Conservation (phyloP, 2,888 invertebrate genomes). For the Dorcus hopei region DNA sequence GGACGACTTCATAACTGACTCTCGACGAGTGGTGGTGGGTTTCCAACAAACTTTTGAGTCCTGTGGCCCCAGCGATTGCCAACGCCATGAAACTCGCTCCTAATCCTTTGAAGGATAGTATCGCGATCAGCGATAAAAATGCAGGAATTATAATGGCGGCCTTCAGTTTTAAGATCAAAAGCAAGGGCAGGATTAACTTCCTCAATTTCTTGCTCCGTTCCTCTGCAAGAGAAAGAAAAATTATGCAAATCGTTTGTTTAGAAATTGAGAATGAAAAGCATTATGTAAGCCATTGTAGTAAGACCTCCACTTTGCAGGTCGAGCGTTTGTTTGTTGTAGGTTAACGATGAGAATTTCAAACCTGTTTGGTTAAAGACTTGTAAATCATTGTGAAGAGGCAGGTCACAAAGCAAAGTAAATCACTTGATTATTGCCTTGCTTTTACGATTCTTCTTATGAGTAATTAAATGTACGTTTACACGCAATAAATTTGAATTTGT, state of each 20-base stretch:
- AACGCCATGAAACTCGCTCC: constrained; percentile 61
- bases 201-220: constrained; percentile 59
- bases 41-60: constrained; percentile 42
- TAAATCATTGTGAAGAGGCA: too few relatives aligned
- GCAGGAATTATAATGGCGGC: constrained; percentile 60
- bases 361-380: not conserved
- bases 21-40: constrained; percentile 31
- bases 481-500: too few relatives aligned
- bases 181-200: constrained; percentile 60
- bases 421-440: too few relatives aligned
- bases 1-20: constrained; percentile 44
- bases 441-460: too few relatives aligned
- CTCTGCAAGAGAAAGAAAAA: constrained; percentile 41
- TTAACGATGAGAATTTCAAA: not conserved
- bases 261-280: not conserved
- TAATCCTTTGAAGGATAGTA: constrained; percentile 64
- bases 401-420: too few relatives aligned
- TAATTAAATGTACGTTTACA: too few relatives aligned
- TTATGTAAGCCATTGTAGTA: not conserved
- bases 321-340: not conserved
- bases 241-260: not conserved
- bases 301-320: not conserved
- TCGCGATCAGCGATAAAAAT: constrained; percentile 58
- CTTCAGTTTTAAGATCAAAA: constrained; percentile 61
- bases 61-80: constrained; percentile 54